These are phyloP conservation scores for Rhabdomys pumilio DNA, from an alignment of 2,797 vertebrate genomes.

Conservation along the genomic window DNA sequence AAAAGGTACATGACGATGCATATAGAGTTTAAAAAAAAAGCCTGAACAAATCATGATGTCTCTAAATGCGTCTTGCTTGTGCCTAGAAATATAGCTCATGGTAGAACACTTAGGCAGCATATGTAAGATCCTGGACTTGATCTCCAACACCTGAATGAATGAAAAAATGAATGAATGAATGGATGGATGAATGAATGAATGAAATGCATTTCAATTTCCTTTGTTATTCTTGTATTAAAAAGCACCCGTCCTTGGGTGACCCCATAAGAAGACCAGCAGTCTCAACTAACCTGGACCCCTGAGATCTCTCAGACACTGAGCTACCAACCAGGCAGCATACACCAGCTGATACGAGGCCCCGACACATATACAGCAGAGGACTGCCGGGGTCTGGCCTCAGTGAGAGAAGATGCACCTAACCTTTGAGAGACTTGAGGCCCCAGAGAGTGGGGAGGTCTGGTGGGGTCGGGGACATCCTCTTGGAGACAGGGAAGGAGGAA, in stretches of 20 bases:
- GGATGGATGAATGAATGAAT: neutral
- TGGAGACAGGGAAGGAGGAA: neutral
- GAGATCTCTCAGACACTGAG: neutral
- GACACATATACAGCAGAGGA: neutral
- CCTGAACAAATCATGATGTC: neutral
- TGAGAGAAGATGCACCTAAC: neutral
- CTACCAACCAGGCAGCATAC: neutral
- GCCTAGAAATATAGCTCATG: neutral
- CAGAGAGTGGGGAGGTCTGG: neutral
- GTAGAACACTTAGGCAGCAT: neutral
- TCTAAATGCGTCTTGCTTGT: neutral
- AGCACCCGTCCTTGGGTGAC: neutral
- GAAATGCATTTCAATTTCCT: conserved; percentile 24
- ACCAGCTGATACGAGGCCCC: neutral
- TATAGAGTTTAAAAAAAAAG: conserved; percentile 65
- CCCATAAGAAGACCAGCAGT: neutral
- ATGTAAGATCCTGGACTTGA: neutral
- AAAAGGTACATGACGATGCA: neutral
- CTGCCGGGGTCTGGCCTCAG: neutral
- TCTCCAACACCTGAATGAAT: neutral
- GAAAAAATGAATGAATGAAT: neutral
- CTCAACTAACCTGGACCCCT: neutral
- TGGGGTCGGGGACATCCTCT: neutral
- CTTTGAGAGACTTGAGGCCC: neutral
- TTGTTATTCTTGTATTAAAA: conserved; percentile 67